Base-by-base conservation (phyloP, 1,140 invertebrate genomes). In the Aphelenchoides fujianensis region DNA sequence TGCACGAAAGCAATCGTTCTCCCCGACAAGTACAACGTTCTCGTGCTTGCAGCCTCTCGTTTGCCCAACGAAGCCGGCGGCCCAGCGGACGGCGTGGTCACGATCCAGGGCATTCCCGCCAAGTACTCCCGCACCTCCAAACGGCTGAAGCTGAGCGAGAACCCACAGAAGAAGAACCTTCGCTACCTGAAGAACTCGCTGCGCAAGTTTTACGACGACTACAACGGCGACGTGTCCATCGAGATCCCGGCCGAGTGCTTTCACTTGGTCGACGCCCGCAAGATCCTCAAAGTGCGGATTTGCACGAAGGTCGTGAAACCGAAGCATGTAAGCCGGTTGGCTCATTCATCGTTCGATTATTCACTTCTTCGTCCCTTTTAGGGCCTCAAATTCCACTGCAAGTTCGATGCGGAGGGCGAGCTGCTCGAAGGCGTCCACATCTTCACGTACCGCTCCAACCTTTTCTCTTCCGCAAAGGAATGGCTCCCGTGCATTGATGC, bases 401-500 rank as follows among this genome's bases (percentile, higher is more conserved):
- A 68, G 16, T 30, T 48, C 37, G 23, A 75, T 30, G 3, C 48
- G 32, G 67, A 74, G n/a, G 63, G 54, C 2, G 54, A 76, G 31
- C 52, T 32, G n/a, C 30, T 31, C 7, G 28, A 31, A 9, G 75
- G 79, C 3, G n/a, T 59, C 31, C 75, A 77, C 37, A n/a, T 79
- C 23, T 77, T 62, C 30, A 77, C 75, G 30, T 75, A 72, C 31
- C 72, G 75, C 31, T 80, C 78, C 30, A 75, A 66, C 48, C 23
- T 75, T 12, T 57, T 79, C n/a, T 74, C 76, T 27, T 68, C 62
- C 30, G 79, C 76, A 28, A 67, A 72, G 36, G 54, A 78, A 52
- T 78, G 76, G 76, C 53, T 78, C 37, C 76, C 76, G 7, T 81
- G 76, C 71, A 68, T 77, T 19, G 78, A 80, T 16, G 28, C 32